Evolutionary conservation across 2,113 vertebrate genomes (phyloP), one percentile per base, ranked within the genome.

Genomic region (Cyprinodon variegatus): DNA sequence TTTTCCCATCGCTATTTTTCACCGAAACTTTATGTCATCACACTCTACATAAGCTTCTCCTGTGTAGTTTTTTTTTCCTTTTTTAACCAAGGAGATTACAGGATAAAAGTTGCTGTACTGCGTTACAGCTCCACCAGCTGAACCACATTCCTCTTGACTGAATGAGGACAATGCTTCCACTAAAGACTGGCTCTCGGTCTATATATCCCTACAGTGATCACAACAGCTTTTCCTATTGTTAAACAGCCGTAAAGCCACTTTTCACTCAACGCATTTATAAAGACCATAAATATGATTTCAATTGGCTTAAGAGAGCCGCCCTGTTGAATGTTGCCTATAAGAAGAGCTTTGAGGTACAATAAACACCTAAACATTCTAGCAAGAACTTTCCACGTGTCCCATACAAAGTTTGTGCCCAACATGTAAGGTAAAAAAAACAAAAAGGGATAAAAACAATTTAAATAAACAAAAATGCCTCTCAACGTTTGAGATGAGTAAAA

Each of bases 91-190:
- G 8, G 45, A 29, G 13, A 10, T 46, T 59, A 9, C 4, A 20
- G 72, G 68, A 79, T 29, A 84, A 61, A 64, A 65, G 72, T 74
- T 68, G 48, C 45, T 12, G 53, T n/a, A 68, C 76, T 11, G 20
- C 69, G 37, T 37, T 64, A 22, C 57, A 41, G 59, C 11, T 12
- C 63, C 66, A 70, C 85, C 85, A 15, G 86, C 83, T 38, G 3
- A 70, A 79, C 82, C 17, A 53, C 84, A 92, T 92, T 92, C 78
- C 83, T 78, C 65, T 64, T 64, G 12, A 43, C 11, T 75, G 80
- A 82, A 63, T 70, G 4, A 46, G 60, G 48, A 36, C 38, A 60
- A 48, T 20, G 67, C 69, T 43, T 61, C 29, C 70, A 72, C 22
- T 43, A 3, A 37, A 67, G 61, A 61, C 20, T 59, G 36, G 22